Percentiles rank a stretch among this genome's conserved stretches.
Evolutionary conservation across 1,140 invertebrate species (phyloP).

Genomic region (Ephestia elutella): DNA sequence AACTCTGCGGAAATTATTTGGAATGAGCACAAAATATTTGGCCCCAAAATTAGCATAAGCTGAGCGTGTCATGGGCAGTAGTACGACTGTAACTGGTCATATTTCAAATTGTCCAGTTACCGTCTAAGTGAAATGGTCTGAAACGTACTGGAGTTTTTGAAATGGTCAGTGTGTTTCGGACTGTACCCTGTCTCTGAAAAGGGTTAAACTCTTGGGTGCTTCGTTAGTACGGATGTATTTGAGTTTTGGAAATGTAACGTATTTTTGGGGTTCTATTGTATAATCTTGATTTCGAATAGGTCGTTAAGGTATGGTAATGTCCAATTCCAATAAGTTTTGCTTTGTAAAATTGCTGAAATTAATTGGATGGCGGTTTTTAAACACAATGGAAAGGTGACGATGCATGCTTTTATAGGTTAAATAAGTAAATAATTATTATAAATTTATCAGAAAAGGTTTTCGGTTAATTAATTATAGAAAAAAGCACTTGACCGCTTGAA

Average conservation of each 20-base stretch:
- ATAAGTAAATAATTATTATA: too few species aligned
- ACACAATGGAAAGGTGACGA: too few species aligned
- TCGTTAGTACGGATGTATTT: neutral
- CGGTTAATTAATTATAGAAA: too few species aligned
- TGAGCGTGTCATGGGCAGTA: conserved; percentile 2
- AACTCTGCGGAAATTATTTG: conserved; percentile 48
- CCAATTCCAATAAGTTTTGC: neutral
- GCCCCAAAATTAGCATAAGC: conserved; percentile 49
- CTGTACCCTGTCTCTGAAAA: neutral
- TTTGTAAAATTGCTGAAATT: neutral
- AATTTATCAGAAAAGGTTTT: too few species aligned
- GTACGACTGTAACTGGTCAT: neutral
- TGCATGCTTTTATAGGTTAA: too few species aligned
- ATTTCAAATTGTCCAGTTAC: too few species aligned
- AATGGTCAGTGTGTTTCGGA: too few species aligned
- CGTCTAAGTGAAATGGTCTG: too few species aligned
- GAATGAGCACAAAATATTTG: conserved; percentile 48
- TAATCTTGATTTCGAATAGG: neutral
- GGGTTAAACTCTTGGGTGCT: conserved; percentile 5
- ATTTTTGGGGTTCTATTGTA: neutral
- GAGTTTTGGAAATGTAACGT: neutral
- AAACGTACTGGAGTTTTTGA: too few species aligned
- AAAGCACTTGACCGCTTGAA: too few species aligned
- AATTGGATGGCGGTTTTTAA: too few species aligned
- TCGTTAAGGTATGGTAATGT: neutral